Conservation (phyloP, 2,797 vertebrate genomes). For the Lepidocolaptes lacrymiger region DNA sequence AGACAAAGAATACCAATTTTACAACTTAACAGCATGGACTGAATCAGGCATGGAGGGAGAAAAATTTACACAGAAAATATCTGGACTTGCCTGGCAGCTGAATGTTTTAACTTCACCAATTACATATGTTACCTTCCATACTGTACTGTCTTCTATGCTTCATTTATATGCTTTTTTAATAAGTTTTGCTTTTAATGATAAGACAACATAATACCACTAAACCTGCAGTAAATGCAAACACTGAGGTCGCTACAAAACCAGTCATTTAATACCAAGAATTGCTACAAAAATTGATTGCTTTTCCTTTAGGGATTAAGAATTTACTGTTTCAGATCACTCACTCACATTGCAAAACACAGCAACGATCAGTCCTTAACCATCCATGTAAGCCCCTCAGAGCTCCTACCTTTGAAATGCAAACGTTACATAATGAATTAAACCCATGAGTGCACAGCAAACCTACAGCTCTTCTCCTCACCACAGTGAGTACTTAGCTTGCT, state of each 20-base stretch:
- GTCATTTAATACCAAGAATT: background rate
- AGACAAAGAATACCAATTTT: background rate
- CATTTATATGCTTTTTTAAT: background rate
- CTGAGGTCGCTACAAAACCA: background rate
- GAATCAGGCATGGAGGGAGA: background rate
- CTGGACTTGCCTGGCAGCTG: background rate
- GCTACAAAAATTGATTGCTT: background rate
- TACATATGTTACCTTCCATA: background rate
- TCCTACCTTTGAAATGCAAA: constrained; percentile 24
- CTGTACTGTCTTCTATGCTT: background rate
- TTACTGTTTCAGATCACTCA: background rate
- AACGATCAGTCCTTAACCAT: background rate
- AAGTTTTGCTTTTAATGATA: background rate
- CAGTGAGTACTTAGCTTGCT: background rate
- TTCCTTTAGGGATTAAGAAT: background rate
- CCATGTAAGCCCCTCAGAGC: background rate
- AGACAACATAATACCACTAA: background rate
- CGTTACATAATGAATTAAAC: constrained; percentile 5
- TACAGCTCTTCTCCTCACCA: background rate
- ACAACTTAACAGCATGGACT: background rate
- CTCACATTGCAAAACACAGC: background rate
- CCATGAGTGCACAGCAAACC: constrained; percentile 1
- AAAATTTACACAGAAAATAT: background rate
- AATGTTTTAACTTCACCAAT: background rate
- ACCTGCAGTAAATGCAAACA: background rate